phyloP scores from a whole-genome alignment of 2,888 invertebrate genomes.

The Cyrtodaria siliqua region DNA sequence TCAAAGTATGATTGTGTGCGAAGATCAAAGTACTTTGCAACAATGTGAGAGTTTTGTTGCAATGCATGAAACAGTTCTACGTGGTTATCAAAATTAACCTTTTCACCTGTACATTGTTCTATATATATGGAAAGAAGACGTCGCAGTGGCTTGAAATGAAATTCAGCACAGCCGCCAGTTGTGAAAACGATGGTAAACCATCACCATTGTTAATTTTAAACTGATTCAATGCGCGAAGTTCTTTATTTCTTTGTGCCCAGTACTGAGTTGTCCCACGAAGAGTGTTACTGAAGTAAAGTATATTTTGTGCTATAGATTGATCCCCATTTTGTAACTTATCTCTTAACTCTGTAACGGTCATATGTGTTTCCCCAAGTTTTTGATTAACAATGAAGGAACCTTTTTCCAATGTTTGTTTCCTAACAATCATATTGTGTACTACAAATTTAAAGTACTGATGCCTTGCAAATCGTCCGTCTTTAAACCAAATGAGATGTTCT shows the following conservation, averaged over 20 bases:
- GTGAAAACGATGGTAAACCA: conserved; percentile 68
- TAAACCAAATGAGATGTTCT: conserved; percentile 47
- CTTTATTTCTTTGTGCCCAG: conserved; percentile 52
- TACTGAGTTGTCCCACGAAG: conserved; percentile 57
- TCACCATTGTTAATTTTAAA: conserved; percentile 49
- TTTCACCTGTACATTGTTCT: background rate
- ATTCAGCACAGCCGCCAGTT: conserved; percentile 70
- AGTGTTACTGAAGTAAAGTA: conserved; percentile 52
- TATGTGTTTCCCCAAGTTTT: background rate
- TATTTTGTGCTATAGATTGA: conserved; percentile 57
- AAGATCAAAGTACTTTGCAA: too few species aligned
- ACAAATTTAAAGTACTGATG: conserved; percentile 18
- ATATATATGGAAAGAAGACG: conserved; percentile 55
- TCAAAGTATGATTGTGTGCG: too few species aligned
- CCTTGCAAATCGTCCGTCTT: conserved; percentile 50
- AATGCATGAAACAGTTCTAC: too few species aligned
- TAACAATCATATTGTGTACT: conserved; percentile 44
- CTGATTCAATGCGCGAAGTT: conserved; percentile 51
- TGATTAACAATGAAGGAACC: conserved; percentile 22
- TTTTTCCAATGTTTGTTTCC: conserved; percentile 59
- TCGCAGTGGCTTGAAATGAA: conserved; percentile 65
- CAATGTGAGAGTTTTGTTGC: too few species aligned
- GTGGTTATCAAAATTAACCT: too few species aligned
- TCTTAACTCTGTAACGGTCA: conserved; percentile 65
- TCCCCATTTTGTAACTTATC: conserved; percentile 61